Base-by-base conservation (phyloP, 2,888 invertebrate genomes). In the Tiphia femorata region DNA sequence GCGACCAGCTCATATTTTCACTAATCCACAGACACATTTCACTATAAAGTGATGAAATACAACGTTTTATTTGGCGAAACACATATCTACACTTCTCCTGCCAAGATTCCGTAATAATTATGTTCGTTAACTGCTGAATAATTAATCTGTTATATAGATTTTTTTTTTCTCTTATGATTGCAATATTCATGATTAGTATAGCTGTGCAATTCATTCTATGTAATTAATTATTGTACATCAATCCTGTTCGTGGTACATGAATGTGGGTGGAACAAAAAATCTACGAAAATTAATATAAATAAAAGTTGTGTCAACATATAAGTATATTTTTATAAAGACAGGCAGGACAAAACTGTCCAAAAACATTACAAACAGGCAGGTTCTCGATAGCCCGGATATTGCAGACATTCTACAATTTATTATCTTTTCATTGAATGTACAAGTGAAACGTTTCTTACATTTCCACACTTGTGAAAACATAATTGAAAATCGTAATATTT, bases 271-370 rank as follows among this genome's bases (percentile, higher is more conserved):
- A 71, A 58, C 59, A 58, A 73, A 62, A 56, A 64, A 20, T 70
- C 64, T 52, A 62, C 68, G 64, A 57, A 65, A 69, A 73, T 57
- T 61, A 60, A 66, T 70, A 66, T 67, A 72, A 73, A 74, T 73
- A 73, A 78, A 72, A 47, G 65, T 70, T 70, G 59, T 71, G 72
- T 71, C 67, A 72, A 73, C 70, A 68, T 77, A 67, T 73, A 77
- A 67, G 68, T 75, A 75, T 77, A 77, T 69, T 74, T 72, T 74
- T 68, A 76, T 73, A 71, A 76, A 75, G 71, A 72, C 63, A 70
- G 65, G 70, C 50, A 69, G 58, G 69, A 73, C 63, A 73, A n/a
- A n/a, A n/a, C 69, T 61, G 55, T 69, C 59, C 66, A 68, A 64
- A 59, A 70, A 67, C 61, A 67, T 69, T 68, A 73, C 62, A 75